Percentiles rank a stretch among this genome's conserved stretches.
Conservation (phyloP, 2,797 vertebrate genomes). For the Betta splendens region DNA sequence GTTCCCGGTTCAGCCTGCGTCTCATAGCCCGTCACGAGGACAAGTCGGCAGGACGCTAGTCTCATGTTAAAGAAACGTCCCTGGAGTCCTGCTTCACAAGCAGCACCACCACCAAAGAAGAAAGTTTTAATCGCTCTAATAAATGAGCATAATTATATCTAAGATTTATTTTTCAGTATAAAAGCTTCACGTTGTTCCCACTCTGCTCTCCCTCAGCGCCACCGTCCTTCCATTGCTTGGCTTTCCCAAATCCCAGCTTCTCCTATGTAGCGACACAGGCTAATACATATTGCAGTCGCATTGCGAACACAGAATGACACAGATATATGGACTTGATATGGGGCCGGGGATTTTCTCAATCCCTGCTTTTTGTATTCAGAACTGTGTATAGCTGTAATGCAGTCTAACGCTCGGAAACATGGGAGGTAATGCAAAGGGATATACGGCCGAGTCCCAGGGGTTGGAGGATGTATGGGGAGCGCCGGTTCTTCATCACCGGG, state of each 20-base stretch:
- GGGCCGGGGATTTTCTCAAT: conserved; percentile 55
- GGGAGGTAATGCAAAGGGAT: conserved; percentile 44
- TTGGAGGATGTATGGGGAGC: conserved; percentile 48
- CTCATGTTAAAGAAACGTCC: conserved; percentile 49
- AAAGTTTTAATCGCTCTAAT: conserved; percentile 38
- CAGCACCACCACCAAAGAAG: conserved; percentile 30
- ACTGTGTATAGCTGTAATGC: conserved; percentile 21
- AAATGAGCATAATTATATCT: conserved; percentile 19
- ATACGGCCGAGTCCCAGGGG: conserved; percentile 27
- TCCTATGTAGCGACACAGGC: conserved; percentile 31
- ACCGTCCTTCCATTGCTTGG: conserved; percentile 32
- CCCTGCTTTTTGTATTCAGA: conserved; percentile 20
- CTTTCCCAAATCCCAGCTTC: conserved; percentile 44
- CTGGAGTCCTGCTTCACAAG: conserved; percentile 30
- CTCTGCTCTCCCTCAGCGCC: conserved; percentile 1
- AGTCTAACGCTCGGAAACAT: conserved; percentile 48
- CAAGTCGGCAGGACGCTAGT: conserved; percentile 60
- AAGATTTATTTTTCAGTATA: conserved; percentile 6
- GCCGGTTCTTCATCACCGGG: conserved; percentile 53
- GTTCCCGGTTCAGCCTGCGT: conserved; percentile 57
- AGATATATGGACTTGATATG: conserved; percentile 40
- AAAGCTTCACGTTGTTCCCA: conserved; percentile 31
- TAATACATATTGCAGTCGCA: conserved; percentile 43
- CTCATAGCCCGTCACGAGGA: conserved; percentile 53
- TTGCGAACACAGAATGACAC: conserved; percentile 19